Conservation (phyloP, 2,797 vertebrate genomes). For the Sebastes taczanowskii region DNA sequence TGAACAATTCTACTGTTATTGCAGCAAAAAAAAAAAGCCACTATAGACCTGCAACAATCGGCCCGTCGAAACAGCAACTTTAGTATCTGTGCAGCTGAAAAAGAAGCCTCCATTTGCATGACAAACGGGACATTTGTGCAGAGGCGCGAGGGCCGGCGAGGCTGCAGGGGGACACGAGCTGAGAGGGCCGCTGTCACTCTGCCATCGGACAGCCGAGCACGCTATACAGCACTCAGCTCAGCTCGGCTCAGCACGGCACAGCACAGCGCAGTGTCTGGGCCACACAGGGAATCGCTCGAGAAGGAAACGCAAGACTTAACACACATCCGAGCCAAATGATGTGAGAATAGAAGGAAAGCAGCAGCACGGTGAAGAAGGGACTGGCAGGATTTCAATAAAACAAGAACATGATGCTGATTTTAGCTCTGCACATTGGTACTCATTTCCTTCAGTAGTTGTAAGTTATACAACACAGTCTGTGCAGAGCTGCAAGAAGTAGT, state of each 20-base stretch:
- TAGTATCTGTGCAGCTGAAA: slow-evolving; percentile 54
- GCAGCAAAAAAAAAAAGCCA: slow-evolving; percentile 41
- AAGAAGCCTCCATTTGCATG: slow-evolving; percentile 66
- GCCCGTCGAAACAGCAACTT: slow-evolving; percentile 59
- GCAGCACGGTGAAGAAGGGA: not conserved
- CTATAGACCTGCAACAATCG: slow-evolving; percentile 57
- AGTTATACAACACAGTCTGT: not conserved
- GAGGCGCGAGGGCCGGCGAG: slow-evolving; percentile 25
- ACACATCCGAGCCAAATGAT: not conserved
- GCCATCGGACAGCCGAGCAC: slow-evolving; percentile 5
- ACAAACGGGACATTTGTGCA: slow-evolving; percentile 66
- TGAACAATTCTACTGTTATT: slow-evolving; percentile 63
- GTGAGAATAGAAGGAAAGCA: not conserved
- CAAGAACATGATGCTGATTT: not conserved
- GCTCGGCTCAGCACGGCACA: not conserved
- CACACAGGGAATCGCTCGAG: not conserved
- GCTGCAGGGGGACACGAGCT: slow-evolving; percentile 13
- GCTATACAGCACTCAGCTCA: not conserved
- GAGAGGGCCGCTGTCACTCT: slow-evolving; percentile 24
- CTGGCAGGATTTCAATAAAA: not conserved
- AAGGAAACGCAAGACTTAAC: not conserved
- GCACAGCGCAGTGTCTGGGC: not conserved
- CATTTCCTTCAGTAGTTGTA: not conserved
- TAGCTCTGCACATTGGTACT: not conserved
- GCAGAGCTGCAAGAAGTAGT: not conserved